These are phyloP conservation scores for Otus sunia DNA, from an alignment of 2,113 vertebrate genomes.

Conservation along the genomic window DNA sequence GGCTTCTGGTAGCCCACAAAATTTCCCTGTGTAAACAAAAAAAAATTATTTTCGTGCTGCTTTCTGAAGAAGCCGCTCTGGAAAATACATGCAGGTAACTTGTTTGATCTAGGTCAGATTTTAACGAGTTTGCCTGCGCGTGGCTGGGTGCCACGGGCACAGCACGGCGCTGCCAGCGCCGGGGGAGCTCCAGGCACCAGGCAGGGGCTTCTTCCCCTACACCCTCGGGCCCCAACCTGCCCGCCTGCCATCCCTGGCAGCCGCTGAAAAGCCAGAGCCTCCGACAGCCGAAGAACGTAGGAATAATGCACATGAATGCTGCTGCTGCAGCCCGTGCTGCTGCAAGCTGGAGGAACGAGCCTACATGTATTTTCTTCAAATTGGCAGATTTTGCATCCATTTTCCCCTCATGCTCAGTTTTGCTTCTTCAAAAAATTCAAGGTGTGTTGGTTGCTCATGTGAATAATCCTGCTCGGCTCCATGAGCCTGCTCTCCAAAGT, in stretches of 20 bases:
- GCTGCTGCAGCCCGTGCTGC: background rate
- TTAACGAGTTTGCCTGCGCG: background rate
- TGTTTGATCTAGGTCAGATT: constrained; percentile 48
- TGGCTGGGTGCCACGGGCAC: constrained; percentile 32
- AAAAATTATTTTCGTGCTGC: background rate
- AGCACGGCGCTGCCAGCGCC: background rate
- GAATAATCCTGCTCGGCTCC: background rate
- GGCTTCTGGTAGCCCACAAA: background rate
- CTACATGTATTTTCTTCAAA: background rate
- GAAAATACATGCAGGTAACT: background rate
- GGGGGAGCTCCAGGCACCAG: background rate
- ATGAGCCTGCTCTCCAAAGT: background rate
- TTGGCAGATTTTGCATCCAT: background rate
- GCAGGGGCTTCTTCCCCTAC: background rate
- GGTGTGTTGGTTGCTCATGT: background rate
- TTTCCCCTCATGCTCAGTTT: background rate
- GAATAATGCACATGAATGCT: background rate
- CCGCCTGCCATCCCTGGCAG: background rate
- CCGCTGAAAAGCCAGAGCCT: background rate
- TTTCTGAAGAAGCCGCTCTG: constrained; percentile 31
- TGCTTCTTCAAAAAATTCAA: background rate
- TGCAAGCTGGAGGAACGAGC: background rate
- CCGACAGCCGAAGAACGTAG: background rate
- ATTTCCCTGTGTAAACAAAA: constrained; percentile 42
- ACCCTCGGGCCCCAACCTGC: background rate